Evolutionary conservation across 2,888 invertebrate genomes (phyloP).

Genomic region (Ochropacha duplaris): DNA sequence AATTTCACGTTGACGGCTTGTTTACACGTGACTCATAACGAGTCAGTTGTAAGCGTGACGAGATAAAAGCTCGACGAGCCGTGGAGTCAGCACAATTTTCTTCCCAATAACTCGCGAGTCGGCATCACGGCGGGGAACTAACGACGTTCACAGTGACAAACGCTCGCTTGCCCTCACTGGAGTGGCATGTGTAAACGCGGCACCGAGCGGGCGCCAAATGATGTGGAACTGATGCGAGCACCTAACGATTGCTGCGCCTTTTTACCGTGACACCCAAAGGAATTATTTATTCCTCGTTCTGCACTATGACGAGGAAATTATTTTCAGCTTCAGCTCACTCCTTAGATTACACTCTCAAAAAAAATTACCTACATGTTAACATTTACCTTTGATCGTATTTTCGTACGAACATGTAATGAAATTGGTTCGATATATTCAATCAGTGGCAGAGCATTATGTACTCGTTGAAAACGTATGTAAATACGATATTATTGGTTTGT

Average conservation of each 20-base stretch:
- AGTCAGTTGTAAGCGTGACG: slow-evolving; percentile 37
- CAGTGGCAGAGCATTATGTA: slow-evolving; percentile 6
- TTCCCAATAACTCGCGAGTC: slow-evolving; percentile 55
- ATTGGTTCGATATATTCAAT: slow-evolving; percentile 10
- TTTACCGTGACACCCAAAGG: slow-evolving; percentile 44
- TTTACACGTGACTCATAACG: slow-evolving; percentile 30
- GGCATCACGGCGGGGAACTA: slow-evolving; percentile 39
- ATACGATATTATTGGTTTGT: neutral
- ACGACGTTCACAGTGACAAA: slow-evolving; percentile 53
- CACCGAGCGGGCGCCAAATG: slow-evolving; percentile 50
- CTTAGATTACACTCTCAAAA: slow-evolving; percentile 31
- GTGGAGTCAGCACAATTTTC: slow-evolving; percentile 60
- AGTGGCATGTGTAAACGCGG: slow-evolving; percentile 60
- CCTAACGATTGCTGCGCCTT: slow-evolving; percentile 64
- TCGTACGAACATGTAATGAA: neutral
- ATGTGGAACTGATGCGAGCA: slow-evolving; percentile 63
- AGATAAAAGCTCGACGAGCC: slow-evolving; percentile 39
- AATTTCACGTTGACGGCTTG: slow-evolving; percentile 1
- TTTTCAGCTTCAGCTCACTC: slow-evolving; percentile 36
- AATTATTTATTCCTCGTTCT: slow-evolving; percentile 52
- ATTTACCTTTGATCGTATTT: slow-evolving; percentile 29
- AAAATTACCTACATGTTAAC: slow-evolving; percentile 35
- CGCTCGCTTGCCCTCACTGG: slow-evolving; percentile 37
- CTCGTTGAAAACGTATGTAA: neutral
- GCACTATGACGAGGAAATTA: slow-evolving; percentile 34